These are phyloP conservation scores for Lindbergichthys nudifrons DNA, from an alignment of 2,797 vertebrate species.

Conservation along the genomic window DNA sequence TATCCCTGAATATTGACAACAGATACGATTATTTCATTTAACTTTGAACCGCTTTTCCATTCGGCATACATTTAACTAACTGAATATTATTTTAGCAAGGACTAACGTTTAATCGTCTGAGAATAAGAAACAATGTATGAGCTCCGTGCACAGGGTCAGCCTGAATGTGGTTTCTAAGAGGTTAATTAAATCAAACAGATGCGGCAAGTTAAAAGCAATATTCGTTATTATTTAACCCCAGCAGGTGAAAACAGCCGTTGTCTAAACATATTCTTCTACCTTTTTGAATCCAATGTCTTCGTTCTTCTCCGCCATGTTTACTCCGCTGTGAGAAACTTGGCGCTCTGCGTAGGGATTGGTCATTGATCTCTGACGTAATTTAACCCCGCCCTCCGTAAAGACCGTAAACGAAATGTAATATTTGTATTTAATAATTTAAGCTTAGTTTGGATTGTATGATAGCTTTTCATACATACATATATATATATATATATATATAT, in stretches of 20 bases:
- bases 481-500: no score
- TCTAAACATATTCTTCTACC: constrained; percentile 47
- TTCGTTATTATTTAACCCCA: background rate
- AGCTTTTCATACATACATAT: no score
- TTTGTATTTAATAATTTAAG: background rate
- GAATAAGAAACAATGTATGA: fast-evolving
- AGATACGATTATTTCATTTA: fast-evolving
- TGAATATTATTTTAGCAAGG: background rate
- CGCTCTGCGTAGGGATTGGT: constrained; percentile 60
- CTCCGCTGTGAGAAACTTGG: constrained; percentile 35
- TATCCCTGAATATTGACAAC: fast-evolving
- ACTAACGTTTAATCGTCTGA: background rate
- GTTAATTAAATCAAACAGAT: background rate
- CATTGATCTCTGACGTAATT: constrained; percentile 9
- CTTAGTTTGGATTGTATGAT: background rate
- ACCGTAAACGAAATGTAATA: no score
- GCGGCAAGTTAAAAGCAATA: fast-evolving
- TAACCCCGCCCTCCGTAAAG: background rate
- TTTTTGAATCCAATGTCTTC: constrained; percentile 77
- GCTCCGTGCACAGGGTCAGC: background rate
- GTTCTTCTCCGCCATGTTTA: constrained; percentile 72
- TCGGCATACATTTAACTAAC: constrained; percentile 19
- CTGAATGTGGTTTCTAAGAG: no score
- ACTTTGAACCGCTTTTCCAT: background rate
- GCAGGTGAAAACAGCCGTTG: background rate